Conservation (phyloP, 2,113 vertebrate genomes). For the Austrofundulus limnaeus region DNA sequence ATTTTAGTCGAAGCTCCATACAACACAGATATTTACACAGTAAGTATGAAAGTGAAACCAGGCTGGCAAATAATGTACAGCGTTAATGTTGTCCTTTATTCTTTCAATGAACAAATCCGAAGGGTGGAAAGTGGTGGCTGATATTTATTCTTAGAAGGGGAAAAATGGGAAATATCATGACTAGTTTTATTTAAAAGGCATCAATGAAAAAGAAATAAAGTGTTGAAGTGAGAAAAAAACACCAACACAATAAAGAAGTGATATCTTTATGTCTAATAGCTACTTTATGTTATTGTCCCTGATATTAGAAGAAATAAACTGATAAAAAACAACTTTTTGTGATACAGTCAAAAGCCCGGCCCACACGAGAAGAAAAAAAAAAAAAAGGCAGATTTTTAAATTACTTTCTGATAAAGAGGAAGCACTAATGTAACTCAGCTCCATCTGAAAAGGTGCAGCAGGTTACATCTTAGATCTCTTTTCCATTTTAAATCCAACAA, state of each 20-base stretch:
- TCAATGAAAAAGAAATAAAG: slow-evolving; percentile 57
- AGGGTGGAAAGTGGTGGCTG: slow-evolving; percentile 40
- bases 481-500: slow-evolving; percentile 13
- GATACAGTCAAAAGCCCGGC: slow-evolving; percentile 40
- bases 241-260: no score
- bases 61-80: slow-evolving; percentile 90
- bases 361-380: slow-evolving; percentile 42
- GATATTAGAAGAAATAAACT: slow-evolving; percentile 72
- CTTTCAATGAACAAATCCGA: slow-evolving; percentile 53
- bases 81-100: slow-evolving; percentile 77
- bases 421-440: slow-evolving; percentile 72
- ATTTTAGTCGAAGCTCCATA: slow-evolving; percentile 98
- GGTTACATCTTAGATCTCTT: slow-evolving; percentile 54
- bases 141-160: slow-evolving; percentile 55
- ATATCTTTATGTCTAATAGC: slow-evolving; percentile 47
- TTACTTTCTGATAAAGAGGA: slow-evolving; percentile 71
- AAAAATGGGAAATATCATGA: slow-evolving; percentile 55
- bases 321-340: slow-evolving; percentile 54
- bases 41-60: slow-evolving; percentile 94
- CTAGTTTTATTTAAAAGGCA: slow-evolving; percentile 73
- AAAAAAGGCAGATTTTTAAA: slow-evolving; percentile 69
- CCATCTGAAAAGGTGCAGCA: slow-evolving; percentile 50
- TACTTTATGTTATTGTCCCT: slow-evolving; percentile 77
- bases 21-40: slow-evolving; percentile 99
- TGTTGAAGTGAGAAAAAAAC: no score